phyloP scores from a whole-genome alignment of 2,888 invertebrate species.

The Zaprionus bogoriensis region DNA sequence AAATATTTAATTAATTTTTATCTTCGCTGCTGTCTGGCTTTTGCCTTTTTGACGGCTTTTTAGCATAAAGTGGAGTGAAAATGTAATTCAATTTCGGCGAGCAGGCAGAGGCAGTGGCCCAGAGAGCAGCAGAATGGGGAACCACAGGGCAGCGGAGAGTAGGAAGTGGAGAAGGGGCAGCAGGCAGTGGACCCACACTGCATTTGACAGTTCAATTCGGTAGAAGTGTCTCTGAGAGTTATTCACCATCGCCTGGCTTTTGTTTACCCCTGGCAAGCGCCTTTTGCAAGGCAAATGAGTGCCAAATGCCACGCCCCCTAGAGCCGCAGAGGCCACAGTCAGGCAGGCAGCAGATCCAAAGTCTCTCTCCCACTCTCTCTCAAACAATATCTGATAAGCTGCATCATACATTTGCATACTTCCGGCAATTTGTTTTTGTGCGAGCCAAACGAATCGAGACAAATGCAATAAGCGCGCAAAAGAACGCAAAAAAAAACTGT shows the following conservation, averaged over 20 bases:
- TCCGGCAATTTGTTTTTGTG: conserved; percentile 77
- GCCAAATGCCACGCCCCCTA: conserved; percentile 46
- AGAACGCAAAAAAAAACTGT: conserved; percentile 16
- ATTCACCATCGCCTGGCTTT: conserved; percentile 68
- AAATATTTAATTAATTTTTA: conserved; percentile 69
- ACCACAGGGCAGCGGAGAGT: too few relatives aligned
- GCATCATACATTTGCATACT: conserved; percentile 77
- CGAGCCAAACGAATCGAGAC: conserved; percentile 75
- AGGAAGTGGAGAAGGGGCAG: neutral
- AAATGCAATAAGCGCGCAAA: conserved; percentile 72
- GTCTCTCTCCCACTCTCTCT: too few relatives aligned
- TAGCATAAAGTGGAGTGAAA: conserved; percentile 68
- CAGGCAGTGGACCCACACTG: conserved; percentile 34
- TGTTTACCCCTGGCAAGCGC: conserved; percentile 57
- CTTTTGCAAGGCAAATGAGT: conserved; percentile 77
- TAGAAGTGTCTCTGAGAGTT: conserved; percentile 67
- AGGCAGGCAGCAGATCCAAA: conserved; percentile 27
- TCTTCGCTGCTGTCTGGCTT: conserved; percentile 37
- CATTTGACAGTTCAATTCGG: conserved; percentile 74
- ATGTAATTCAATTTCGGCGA: conserved; percentile 73
- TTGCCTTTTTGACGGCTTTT: conserved; percentile 49
- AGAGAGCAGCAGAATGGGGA: too few relatives aligned
- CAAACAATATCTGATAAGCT: conserved; percentile 78
- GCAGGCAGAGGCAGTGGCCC: conserved; percentile 17
- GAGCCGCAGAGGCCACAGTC: neutral